Evolutionary conservation across 2,888 invertebrate genomes (phyloP).

Genomic region (Amphimallon solstitiale): DNA sequence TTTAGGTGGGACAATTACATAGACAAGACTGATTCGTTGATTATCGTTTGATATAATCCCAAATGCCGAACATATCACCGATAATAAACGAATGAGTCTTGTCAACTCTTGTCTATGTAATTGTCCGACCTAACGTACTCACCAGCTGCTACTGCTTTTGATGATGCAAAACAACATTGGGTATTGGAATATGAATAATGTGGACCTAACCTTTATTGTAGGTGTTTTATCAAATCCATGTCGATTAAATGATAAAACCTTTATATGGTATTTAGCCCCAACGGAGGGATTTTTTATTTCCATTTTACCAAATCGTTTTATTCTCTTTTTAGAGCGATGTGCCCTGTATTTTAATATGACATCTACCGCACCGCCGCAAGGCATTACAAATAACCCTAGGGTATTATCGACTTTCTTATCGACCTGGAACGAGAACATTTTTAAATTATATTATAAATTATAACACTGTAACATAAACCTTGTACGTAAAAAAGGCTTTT

Average conservation of each 20-base stretch:
- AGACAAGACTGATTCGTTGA: too few species aligned
- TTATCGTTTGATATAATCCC: too few species aligned
- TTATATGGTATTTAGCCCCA: conserved; percentile 65
- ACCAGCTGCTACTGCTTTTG: too few species aligned
- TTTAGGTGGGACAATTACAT: too few species aligned
- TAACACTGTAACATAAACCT: conserved; percentile 59
- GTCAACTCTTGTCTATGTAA: too few species aligned
- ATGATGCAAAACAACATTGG: too few species aligned
- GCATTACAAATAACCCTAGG: conserved; percentile 64
- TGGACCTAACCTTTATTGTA: conserved; percentile 64
- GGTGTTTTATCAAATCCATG: conserved; percentile 65
- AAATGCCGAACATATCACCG: too few species aligned
- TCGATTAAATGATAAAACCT: conserved; percentile 64
- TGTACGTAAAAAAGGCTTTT: conserved; percentile 67
- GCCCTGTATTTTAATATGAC: conserved; percentile 60
- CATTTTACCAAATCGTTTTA: conserved; percentile 65
- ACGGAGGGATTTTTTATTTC: conserved; percentile 59
- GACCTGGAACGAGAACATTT: conserved; percentile 48
- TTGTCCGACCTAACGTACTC: too few species aligned
- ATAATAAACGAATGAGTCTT: too few species aligned
- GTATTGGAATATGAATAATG: too few species aligned
- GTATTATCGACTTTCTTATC: conserved; percentile 49
- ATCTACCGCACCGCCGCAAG: conserved; percentile 67
- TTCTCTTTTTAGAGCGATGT: conserved; percentile 58
- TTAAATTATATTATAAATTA: background rate